Evolutionary conservation across 2,113 vertebrate species (phyloP).

Genomic region (Pristiophorus japonicus): DNA sequence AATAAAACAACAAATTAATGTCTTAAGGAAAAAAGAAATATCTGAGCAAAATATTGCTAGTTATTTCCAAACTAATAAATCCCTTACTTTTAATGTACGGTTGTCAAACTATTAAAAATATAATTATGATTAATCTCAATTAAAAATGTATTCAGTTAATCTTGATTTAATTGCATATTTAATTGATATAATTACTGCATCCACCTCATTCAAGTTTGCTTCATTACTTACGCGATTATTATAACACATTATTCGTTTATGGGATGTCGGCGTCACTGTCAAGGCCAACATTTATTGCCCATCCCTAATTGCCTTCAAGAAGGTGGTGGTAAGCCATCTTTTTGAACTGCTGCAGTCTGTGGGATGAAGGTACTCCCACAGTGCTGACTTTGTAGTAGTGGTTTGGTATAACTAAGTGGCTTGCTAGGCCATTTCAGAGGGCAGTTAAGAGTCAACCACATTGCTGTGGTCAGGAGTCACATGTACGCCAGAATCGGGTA

Average conservation of each 20-base stretch:
- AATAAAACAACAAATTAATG: neutral
- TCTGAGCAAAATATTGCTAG: neutral
- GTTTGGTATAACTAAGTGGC: no score
- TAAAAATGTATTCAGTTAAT: neutral
- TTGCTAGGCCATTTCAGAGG: no score
- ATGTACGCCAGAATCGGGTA: no score
- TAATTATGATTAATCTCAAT: neutral
- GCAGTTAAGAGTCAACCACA: no score
- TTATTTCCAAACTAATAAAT: neutral
- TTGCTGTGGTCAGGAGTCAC: no score
- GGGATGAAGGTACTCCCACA: no score
- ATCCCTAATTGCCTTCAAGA: no score
- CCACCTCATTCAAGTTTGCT: neutral
- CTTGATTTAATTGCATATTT: neutral
- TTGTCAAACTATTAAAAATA: neutral
- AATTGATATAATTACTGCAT: neutral
- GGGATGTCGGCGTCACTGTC: no score
- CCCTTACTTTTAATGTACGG: neutral
- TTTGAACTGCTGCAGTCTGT: no score
- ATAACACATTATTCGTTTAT: neutral
- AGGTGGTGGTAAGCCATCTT: no score
- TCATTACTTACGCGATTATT: neutral
- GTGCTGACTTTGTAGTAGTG: no score
- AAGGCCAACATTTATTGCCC: no score
- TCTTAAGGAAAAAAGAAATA: neutral